Base-by-base conservation (phyloP, 2,888 invertebrate genomes). In the Rhogogaster chlorosoma region DNA sequence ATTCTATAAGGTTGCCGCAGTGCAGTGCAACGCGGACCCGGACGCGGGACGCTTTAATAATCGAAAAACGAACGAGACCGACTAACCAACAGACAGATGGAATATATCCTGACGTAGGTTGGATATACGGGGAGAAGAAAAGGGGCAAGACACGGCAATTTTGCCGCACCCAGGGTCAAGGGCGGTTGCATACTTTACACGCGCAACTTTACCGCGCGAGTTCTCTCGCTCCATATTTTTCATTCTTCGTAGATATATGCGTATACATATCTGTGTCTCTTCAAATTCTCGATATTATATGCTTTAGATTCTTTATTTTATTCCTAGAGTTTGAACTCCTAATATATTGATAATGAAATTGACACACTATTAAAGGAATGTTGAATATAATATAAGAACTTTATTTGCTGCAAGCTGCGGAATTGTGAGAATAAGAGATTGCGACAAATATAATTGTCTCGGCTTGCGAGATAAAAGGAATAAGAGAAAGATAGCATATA, bases 131-230 rank as follows among this genome's bases (percentile, higher is more conserved):
- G 38, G 38, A 61, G 15, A 53, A 45, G 38, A 77, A 77, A 53
- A 26, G 49, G 77, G 77, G 77, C 38, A 53, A 77, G 77, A 61
- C 38, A 61, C 53, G 73, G 45, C 73, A 45, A 64, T 67, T 67
- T 32, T 49, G 61, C 85, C 83, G 42, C 71, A 29, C 61, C 75
- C 29, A 61, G 42, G 36, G 73, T 53, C 49, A 77, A 71, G 84
- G 67, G 78, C 84, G 49, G 78, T 84, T 84, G 84, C 38, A 83
- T 85, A 45, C 77, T 77, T 77, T 12, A 61, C 26, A 32, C 82
- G 29, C 29, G 45, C 70, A 71, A 77, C 26, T 18, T 45, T 12
- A 45, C 38, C 38, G 45, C 53, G 36, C 67, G 18, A 67, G 18
- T 32, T 22, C 70, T 70, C n/a, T 38, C 64, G 36, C 32, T 42